phyloP scores from a whole-genome alignment of 2,113 vertebrate species.

The Pycnonotus jocosus region DNA sequence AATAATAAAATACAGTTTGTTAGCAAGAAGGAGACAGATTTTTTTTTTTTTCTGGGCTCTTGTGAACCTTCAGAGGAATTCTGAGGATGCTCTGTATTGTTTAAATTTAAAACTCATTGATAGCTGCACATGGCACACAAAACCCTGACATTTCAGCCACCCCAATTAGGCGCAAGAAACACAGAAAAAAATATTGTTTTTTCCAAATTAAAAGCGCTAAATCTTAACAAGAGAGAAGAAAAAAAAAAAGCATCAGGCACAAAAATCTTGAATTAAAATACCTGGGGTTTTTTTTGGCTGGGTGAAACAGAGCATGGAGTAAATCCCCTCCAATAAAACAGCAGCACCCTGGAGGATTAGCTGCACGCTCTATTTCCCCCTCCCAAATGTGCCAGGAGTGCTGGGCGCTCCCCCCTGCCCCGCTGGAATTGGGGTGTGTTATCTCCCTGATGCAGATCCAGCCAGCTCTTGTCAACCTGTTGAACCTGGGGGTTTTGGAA shows the following conservation, averaged over 20 bases:
- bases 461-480: background rate
- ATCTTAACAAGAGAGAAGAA: background rate
- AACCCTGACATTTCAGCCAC: background rate
- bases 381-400: constrained; percentile 36
- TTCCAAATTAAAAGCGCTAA: background rate
- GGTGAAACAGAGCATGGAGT: constrained; percentile 63
- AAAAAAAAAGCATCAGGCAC: background rate
- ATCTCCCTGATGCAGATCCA: constrained; percentile 31
- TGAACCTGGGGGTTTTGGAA: background rate
- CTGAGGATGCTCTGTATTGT: background rate
- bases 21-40: background rate
- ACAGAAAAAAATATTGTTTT: background rate
- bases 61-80: background rate
- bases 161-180: background rate
- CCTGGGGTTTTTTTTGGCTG: constrained; percentile 15
- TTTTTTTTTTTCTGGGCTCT: background rate
- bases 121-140: background rate
- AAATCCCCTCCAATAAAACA: constrained; percentile 66
- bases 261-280: constrained; percentile 56
- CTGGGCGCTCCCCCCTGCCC: constrained; percentile 39
- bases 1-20: background rate
- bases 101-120: background rate
- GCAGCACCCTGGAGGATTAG: constrained; percentile 54
- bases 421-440: constrained; percentile 19
- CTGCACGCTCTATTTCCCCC: constrained; percentile 58